Percentiles rank a stretch among this genome's conserved stretches.
phyloP scores from a whole-genome alignment of 1,140 invertebrate genomes.

The Chironomus tepperi region DNA sequence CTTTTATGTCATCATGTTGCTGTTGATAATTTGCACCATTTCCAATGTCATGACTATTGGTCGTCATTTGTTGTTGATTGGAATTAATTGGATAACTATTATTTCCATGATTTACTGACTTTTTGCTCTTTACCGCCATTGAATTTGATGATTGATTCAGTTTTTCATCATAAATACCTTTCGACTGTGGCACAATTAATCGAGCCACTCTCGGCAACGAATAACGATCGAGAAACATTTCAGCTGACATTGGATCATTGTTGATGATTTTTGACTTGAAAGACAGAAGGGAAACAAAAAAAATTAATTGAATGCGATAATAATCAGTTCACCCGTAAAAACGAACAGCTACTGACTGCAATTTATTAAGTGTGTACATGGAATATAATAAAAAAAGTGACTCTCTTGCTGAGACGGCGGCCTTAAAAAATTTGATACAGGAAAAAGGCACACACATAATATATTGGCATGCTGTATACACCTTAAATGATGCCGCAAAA shows the following conservation, averaged over 20 bases:
- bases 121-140: constrained; percentile 26
- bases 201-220: constrained; percentile 47
- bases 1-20: background rate
- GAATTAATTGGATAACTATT: constrained; percentile 31
- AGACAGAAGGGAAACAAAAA: background rate
- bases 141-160: constrained; percentile 36
- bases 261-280: constrained; percentile 27
- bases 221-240: constrained; percentile 46
- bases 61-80: constrained; percentile 27
- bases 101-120: constrained; percentile 28
- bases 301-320: background rate
- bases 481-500: no score
- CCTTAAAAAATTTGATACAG: background rate
- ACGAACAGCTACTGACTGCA: background rate
- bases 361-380: background rate
- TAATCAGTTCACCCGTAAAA: background rate
- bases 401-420: background rate
- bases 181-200: constrained; percentile 34
- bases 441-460: background rate
- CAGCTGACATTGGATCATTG: constrained; percentile 35
- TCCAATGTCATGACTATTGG: constrained; percentile 26
- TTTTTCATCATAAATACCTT: constrained; percentile 35
- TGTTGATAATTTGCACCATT: constrained; percentile 27
- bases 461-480: background rate
- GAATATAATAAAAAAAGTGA: background rate